These are phyloP conservation scores for Chromis chromis DNA, from an alignment of 2,797 vertebrate species.

Conservation along the genomic window DNA sequence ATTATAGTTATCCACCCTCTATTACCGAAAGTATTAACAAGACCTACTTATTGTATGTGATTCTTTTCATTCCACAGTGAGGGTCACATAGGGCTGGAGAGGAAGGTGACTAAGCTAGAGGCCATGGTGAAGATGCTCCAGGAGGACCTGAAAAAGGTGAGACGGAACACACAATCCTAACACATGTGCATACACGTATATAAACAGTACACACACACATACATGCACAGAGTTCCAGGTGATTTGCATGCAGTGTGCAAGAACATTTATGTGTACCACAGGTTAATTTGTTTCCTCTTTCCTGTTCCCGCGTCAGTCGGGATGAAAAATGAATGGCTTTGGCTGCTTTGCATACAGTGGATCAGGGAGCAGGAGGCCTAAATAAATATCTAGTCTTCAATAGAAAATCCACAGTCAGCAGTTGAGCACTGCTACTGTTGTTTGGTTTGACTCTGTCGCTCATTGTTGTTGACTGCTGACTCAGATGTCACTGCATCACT, in stretches of 20 bases:
- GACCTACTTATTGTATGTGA: neutral
- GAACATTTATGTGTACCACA: neutral
- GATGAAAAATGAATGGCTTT: slow-evolving; percentile 10
- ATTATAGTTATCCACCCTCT: neutral
- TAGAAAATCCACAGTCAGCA: slow-evolving; percentile 39
- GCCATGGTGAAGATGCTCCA: slow-evolving; percentile 97
- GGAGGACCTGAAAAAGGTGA: slow-evolving; percentile 96
- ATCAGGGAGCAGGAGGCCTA: slow-evolving; percentile 12
- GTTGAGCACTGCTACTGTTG: neutral
- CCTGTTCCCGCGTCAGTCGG: neutral
- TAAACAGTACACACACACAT: neutral
- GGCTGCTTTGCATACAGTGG: slow-evolving; percentile 29
- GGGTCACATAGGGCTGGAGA: slow-evolving; percentile 92
- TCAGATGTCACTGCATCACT: slow-evolving; percentile 20
- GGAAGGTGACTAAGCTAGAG: slow-evolving; percentile 97
- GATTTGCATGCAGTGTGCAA: neutral
- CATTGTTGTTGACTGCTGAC: slow-evolving; percentile 18
- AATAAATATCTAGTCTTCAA: slow-evolving; percentile 26
- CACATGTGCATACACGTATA: neutral
- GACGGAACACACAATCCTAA: neutral
- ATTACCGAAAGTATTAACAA: neutral
- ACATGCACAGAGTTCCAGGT: neutral
- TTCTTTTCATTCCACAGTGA: slow-evolving; percentile 83
- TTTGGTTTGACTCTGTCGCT: slow-evolving; percentile 15
- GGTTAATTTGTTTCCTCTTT: neutral